phyloP scores from a whole-genome alignment of 2,797 vertebrate species.

The Sternarchorhynchus goeldii region DNA sequence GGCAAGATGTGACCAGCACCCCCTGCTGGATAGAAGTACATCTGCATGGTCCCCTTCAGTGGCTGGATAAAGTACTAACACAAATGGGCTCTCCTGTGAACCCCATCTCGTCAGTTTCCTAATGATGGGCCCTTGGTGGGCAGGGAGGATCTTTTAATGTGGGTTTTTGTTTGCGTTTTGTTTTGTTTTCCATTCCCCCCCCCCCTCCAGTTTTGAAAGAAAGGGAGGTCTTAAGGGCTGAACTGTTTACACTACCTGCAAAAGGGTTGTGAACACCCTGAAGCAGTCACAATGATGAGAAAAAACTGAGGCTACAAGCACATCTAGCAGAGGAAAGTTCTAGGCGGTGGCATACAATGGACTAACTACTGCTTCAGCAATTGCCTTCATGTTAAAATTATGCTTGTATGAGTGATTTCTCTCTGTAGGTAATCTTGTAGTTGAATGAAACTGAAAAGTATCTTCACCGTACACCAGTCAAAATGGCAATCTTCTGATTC shows the following conservation, averaged over 20 bases:
- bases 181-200: constrained; percentile 32
- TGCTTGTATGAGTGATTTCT: constrained; percentile 66
- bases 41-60: constrained; percentile 87
- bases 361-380: constrained; percentile 70
- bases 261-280: constrained; percentile 65
- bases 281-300: constrained; percentile 57
- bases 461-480: constrained; percentile 67
- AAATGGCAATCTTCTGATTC: constrained; percentile 66
- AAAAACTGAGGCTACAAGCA: constrained; percentile 55
- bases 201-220: constrained; percentile 63
- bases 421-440: constrained; percentile 68
- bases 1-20: constrained; percentile 88
- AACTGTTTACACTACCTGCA: constrained; percentile 81
- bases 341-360: constrained; percentile 63
- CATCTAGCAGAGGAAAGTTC: constrained; percentile 55
- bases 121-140: constrained; percentile 70
- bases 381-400: constrained; percentile 63
- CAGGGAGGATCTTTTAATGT: constrained; percentile 55
- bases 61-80: constrained; percentile 91
- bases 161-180: constrained; percentile 31
- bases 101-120: constrained; percentile 96
- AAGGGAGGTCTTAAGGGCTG: constrained; percentile 72
- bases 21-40: constrained; percentile 92
- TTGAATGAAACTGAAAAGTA: constrained; percentile 65
- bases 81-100: constrained; percentile 95